phyloP scores from a whole-genome alignment of 2,797 vertebrate genomes.

The Acomys russatus region DNA sequence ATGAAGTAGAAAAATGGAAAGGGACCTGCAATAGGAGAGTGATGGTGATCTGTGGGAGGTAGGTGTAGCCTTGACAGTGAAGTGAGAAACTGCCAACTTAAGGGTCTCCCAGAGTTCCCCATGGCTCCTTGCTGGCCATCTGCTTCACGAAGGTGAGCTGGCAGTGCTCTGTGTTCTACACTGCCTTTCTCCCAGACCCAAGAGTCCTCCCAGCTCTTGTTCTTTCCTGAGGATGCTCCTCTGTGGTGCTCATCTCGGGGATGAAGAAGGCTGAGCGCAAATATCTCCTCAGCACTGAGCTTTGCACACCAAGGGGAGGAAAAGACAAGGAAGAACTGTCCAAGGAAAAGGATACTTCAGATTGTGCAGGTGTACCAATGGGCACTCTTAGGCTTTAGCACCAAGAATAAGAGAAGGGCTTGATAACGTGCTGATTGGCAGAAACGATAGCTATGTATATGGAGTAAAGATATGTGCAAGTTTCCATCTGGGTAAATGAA shows the following conservation, averaged over 20 bases:
- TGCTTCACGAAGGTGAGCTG: background rate
- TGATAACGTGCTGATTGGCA: background rate
- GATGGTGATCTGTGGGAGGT: background rate
- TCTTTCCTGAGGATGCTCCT: background rate
- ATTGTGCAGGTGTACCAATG: background rate
- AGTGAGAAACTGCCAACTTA: background rate
- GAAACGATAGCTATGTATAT: background rate
- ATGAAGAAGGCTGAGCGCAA: background rate
- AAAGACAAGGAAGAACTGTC: background rate
- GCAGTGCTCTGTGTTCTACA: background rate
- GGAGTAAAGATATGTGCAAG: background rate
- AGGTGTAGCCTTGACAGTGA: background rate
- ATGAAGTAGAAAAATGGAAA: background rate
- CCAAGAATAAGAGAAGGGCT: background rate
- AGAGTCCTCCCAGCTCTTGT: background rate
- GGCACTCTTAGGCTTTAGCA: background rate
- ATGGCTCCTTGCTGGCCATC: background rate
- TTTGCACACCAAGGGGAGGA: background rate
- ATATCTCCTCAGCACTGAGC: background rate
- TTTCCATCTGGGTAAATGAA: background rate
- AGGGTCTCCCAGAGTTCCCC: background rate
- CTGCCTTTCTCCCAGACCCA: rapidly evolving
- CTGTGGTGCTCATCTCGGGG: background rate
- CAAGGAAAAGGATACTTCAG: background rate
- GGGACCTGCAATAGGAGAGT: background rate